Evolutionary conservation across 2,888 invertebrate species (phyloP), one percentile per base, ranked within the genome.

Genomic region (Bedellia somnulentella): DNA sequence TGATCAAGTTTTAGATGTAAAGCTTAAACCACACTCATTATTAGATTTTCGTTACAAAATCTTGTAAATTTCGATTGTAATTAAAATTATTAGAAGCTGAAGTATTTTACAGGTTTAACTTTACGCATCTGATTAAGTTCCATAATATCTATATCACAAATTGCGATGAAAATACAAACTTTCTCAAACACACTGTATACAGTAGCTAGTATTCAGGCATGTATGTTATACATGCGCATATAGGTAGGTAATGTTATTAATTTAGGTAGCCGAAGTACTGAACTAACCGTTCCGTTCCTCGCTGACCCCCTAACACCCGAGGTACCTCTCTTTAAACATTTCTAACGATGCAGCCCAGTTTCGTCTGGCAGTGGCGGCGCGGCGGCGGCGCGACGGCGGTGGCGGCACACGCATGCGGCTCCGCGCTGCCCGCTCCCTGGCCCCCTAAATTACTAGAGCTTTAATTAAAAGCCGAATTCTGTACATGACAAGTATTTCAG

Each of bases 391-490:
- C n/a, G n/a, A 57, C 45, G 56, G 57, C 8, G 13, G 53, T 54
- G 51, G 54, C 44, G 44, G 46, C 41, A 29, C 35, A 40, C 30
- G 34, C 37, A 31, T 27, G n/a, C n/a, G n/a, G n/a, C n/a, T n/a
- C 32, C 25, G 41, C 39, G 37, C 43, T 47, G 52, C 58, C 53
- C 47, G 55, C 54, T 62, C 57, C 57, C n/a, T n/a, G n/a, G n/a
- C n/a, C 22, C 29, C 24, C 58, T 70, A 68, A 73, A 71, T 71
- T 73, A 73, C 73, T 63, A 46, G 50, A 53, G 64, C 61, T 62
- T 73, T 73, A 73, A 73, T 73, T 73, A 73, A 73, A 73, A 68
- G 61, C 67, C 58, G 55, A 62, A 68, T 71, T 67, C 63, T 64
- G 70, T 58, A 61, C 67, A 66, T 66, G 73, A 70, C 71, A 73